Evolutionary conservation across 1,140 invertebrate genomes (phyloP).

Genomic region (Nomia melanderi): DNA sequence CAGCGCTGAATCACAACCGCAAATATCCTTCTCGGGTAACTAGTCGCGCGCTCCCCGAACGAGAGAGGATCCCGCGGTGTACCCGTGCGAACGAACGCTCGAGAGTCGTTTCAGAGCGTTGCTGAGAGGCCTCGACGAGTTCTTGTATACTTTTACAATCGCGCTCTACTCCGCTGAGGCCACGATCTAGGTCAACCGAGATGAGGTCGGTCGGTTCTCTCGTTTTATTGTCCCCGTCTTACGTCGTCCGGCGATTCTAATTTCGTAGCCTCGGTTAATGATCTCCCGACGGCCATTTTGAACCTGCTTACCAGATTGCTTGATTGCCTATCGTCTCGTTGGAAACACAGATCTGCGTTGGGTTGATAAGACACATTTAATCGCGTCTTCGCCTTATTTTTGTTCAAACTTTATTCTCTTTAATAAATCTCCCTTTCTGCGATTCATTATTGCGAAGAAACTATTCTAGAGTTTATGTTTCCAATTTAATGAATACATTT

Average conservation of each 20-base stretch:
- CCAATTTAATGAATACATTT: no score
- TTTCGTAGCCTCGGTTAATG: background rate
- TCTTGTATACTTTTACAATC: constrained; percentile 26
- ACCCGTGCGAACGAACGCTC: constrained; percentile 10
- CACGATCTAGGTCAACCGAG: constrained; percentile 66
- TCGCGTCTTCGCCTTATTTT: no score
- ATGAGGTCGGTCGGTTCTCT: constrained; percentile 55
- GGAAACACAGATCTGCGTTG: no score
- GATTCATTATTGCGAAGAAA: no score
- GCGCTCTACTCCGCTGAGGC: constrained; percentile 43
- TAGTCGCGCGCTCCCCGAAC: constrained; percentile 20
- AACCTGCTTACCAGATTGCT: no score
- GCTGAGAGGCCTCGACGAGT: constrained; percentile 18
- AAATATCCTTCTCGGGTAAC: constrained; percentile 68
- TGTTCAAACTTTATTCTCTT: no score
- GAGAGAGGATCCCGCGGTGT: constrained; percentile 15
- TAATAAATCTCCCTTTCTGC: no score
- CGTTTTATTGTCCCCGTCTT: constrained; percentile 31
- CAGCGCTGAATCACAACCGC: constrained; percentile 68
- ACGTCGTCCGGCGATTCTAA: background rate
- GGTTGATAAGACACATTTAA: no score
- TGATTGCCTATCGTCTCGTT: no score
- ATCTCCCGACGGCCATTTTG: background rate
- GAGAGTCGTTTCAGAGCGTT: constrained; percentile 1
- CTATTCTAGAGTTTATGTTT: no score